phyloP scores from a whole-genome alignment of 2,113 vertebrate species.

The Sciurus niger region DNA sequence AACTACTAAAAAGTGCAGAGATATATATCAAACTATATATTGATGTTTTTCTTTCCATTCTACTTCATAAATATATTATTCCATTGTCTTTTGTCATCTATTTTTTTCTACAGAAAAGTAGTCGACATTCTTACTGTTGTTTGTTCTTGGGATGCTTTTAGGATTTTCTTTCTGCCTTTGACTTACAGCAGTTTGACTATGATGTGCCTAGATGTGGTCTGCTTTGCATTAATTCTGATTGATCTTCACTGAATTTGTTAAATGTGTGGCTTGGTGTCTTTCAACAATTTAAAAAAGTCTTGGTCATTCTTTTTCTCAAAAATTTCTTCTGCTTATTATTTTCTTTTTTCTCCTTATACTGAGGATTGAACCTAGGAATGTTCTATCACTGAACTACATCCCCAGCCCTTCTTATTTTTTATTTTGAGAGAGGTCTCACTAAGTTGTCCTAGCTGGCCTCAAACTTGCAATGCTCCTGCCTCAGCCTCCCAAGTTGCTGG shows the following conservation, averaged over 20 bases:
- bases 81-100: not conserved
- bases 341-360: too few species aligned
- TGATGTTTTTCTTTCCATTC: not conserved
- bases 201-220: not conserved
- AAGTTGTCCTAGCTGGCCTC: too few species aligned
- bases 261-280: not conserved
- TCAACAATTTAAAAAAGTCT: not conserved
- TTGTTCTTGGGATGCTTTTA: not conserved
- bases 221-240: not conserved
- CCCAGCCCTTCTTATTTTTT: too few species aligned
- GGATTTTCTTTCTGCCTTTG: too few species aligned
- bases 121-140: not conserved
- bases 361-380: too few species aligned
- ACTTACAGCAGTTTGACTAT: too few species aligned
- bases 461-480: too few species aligned
- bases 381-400: too few species aligned
- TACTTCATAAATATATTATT: not conserved
- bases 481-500: too few species aligned
- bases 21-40: not conserved
- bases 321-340: not conserved
- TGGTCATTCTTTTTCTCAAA: not conserved
- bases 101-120: not conserved
- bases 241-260: not conserved
- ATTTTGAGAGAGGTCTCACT: too few species aligned
- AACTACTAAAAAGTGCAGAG: not conserved